Percentiles rank a stretch among this genome's conserved stretches.
Conservation (phyloP, 2,888 invertebrate species). For the Imbricaverruca yamaguchii region DNA sequence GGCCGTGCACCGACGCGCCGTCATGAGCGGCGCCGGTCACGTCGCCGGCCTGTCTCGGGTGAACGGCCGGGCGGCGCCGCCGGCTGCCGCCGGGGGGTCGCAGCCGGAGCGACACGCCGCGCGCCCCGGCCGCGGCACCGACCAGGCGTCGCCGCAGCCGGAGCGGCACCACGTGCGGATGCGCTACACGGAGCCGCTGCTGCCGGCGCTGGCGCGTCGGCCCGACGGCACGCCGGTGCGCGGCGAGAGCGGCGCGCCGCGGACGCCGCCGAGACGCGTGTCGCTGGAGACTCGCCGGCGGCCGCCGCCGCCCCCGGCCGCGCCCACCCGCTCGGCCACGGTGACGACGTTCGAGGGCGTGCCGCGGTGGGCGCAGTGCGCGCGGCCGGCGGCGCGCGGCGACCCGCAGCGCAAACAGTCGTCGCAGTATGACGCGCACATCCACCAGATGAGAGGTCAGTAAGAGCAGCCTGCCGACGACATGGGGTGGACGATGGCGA, state of each 20-base stretch:
- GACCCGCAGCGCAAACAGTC: not conserved
- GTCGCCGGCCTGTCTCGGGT: too few species aligned
- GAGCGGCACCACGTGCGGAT: not conserved
- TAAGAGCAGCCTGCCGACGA: too few species aligned
- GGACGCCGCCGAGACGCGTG: not conserved
- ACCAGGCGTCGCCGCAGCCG: not conserved
- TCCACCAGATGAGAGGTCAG: constrained; percentile 4
- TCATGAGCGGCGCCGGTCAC: too few species aligned
- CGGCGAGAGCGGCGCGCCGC: not conserved
- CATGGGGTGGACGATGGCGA: not conserved
- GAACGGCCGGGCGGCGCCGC: not conserved
- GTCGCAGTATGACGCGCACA: not conserved
- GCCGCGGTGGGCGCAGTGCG: not conserved
- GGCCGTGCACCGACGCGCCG: too few species aligned
- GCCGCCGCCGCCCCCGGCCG: too few species aligned
- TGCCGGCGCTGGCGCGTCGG: constrained; percentile 4
- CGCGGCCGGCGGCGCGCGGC: not conserved
- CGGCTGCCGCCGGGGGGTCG: not conserved
- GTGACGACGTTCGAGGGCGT: not conserved
- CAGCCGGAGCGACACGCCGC: too few species aligned
- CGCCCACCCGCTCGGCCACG: not conserved
- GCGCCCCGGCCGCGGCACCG: not conserved
- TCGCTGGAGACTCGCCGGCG: not conserved
- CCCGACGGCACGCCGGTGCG: constrained; percentile 11
- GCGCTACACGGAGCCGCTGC: not conserved